Percentiles rank a stretch among this genome's conserved stretches.
Conservation (phyloP, 1,140 invertebrate species). For the Pinna nobilis region DNA sequence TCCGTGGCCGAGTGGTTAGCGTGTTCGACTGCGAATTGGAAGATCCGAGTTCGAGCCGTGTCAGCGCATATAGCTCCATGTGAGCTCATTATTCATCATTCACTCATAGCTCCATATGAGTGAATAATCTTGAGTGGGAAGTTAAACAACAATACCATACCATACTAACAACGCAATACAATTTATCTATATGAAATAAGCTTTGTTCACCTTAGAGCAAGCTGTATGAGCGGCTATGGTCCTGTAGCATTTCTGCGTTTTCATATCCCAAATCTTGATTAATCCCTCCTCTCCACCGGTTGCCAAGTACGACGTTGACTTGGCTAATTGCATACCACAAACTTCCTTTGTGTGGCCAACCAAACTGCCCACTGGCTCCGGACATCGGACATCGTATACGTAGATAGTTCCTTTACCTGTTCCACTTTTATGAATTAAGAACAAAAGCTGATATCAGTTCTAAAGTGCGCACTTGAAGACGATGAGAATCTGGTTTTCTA, state of each 20-base stretch:
- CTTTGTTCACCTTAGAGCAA: slow-evolving; percentile 43
- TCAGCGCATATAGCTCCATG: no score
- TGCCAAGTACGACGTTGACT: slow-evolving; percentile 37
- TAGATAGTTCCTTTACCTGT: slow-evolving; percentile 33
- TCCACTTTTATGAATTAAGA: slow-evolving; percentile 15
- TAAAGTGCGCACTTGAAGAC: no score
- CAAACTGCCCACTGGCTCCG: neutral
- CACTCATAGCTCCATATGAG: no score
- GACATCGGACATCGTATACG: slow-evolving; percentile 31
- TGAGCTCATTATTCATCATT: no score
- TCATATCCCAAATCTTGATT: slow-evolving; percentile 45
- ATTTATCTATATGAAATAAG: neutral
- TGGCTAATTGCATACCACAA: slow-evolving; percentile 37
- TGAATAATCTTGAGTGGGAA: no score
- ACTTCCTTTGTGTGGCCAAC: slow-evolving; percentile 33
- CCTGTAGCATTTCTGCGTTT: slow-evolving; percentile 17
- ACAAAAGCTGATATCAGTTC: no score
- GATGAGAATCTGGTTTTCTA: no score
- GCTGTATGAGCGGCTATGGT: slow-evolving; percentile 43
- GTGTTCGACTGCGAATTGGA: no score
- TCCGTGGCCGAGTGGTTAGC: no score
- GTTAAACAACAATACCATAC: no score
- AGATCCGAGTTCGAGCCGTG: no score
- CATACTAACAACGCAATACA: no score
- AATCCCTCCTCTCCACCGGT: slow-evolving; percentile 48